Percentiles rank a stretch among this genome's conserved stretches.
These are phyloP conservation scores for Meteorus sp. DNA, from an alignment of 1,140 invertebrate species.

Conservation along the genomic window DNA sequence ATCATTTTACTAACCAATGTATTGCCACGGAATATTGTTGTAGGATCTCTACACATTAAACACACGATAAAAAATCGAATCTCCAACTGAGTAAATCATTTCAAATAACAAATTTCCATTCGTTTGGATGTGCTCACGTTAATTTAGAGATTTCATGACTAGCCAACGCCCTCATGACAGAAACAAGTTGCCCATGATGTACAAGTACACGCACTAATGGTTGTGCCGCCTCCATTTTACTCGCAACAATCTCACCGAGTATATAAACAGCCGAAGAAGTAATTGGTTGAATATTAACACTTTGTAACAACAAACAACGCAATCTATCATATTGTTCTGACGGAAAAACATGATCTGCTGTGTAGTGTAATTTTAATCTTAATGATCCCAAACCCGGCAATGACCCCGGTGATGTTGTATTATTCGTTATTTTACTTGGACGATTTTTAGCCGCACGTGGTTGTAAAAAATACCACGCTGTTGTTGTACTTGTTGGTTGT, in stretches of 20 bases:
- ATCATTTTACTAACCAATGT: constrained; percentile 93
- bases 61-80: background rate
- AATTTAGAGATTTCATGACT: constrained; percentile 85
- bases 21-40: constrained; percentile 92
- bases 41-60: constrained; percentile 73
- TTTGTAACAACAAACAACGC: constrained; percentile 74
- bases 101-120: background rate
- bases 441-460: constrained; percentile 68
- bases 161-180: constrained; percentile 78
- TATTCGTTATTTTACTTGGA: constrained; percentile 64
- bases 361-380: constrained; percentile 83
- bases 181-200: constrained; percentile 80
- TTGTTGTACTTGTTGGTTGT: constrained; percentile 62
- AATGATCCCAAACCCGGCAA: constrained; percentile 76
- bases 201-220: constrained; percentile 83
- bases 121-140: constrained; percentile 67
- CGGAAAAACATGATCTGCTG: constrained; percentile 85
- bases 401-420: constrained; percentile 70
- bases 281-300: constrained; percentile 75
- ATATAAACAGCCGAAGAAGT: constrained; percentile 84
- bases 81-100: background rate
- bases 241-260: constrained; percentile 81
- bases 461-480: constrained; percentile 81
- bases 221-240: constrained; percentile 84
- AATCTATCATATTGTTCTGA: constrained; percentile 77